Conservation (phyloP, 2,113 vertebrate genomes). For the Rynchops niger region DNA sequence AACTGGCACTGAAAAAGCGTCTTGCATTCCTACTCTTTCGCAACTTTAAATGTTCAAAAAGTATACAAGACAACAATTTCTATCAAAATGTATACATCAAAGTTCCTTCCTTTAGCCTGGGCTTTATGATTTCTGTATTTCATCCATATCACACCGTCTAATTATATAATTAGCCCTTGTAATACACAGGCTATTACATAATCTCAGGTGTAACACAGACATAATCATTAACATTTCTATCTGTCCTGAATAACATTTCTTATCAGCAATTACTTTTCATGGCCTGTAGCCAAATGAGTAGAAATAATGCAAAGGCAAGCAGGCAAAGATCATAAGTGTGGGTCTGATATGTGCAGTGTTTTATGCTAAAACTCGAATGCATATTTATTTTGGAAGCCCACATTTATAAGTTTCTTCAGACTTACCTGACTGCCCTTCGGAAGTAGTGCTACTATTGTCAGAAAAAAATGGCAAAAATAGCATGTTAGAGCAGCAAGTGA, state of each 20-base stretch:
- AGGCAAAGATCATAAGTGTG: neutral
- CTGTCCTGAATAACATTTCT: constrained; percentile 3
- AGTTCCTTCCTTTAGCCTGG: neutral
- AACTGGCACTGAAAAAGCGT: neutral
- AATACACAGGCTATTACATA: neutral
- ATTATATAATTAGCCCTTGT: constrained; percentile 17
- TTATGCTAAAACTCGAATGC: neutral
- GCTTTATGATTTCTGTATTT: neutral
- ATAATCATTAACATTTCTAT: constrained; percentile 27
- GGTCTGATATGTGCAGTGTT: neutral
- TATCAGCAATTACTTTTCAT: constrained; percentile 22
- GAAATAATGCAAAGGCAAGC: neutral
- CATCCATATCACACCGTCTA: neutral
- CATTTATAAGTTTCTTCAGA: neutral
- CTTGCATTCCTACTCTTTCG: neutral
- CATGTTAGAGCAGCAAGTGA: neutral
- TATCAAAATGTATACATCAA: neutral
- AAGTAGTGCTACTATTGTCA: neutral
- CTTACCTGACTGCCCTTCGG: neutral
- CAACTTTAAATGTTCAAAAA: neutral
- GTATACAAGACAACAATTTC: neutral
- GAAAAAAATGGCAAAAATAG: neutral
- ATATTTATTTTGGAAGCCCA: neutral
- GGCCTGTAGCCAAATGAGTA: neutral
- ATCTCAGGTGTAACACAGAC: constrained; percentile 4